Conservation (phyloP, 2,888 invertebrate species). For the Thereva unica region DNA sequence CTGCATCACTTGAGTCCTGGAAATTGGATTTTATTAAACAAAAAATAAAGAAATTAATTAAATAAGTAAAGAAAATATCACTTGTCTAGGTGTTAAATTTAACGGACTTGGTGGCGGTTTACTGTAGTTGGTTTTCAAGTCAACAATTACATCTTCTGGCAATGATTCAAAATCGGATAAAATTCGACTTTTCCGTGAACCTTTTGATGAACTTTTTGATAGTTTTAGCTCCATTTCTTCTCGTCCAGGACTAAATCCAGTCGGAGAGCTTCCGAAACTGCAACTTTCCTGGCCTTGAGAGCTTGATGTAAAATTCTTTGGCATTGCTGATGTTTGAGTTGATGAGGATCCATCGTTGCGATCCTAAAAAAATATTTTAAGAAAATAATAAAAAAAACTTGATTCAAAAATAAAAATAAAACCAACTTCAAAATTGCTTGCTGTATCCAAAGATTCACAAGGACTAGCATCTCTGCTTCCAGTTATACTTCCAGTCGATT, state of each 20-base stretch:
- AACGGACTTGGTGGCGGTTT: conserved; percentile 55
- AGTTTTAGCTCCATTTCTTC: conserved; percentile 40
- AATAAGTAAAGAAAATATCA: conserved; percentile 38
- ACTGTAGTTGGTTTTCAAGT: conserved; percentile 48
- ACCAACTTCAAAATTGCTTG: conserved; percentile 37
- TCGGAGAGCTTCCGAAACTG: conserved; percentile 38
- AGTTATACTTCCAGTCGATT: conserved; percentile 41
- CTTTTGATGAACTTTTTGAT: conserved; percentile 40
- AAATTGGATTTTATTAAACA: neutral
- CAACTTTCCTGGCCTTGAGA: conserved; percentile 15
- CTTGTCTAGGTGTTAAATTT: conserved; percentile 52
- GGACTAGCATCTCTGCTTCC: conserved; percentile 44
- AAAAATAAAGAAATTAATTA: neutral
- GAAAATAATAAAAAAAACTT: neutral
- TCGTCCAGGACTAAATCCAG: conserved; percentile 11
- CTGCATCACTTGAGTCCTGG: conserved; percentile 54
- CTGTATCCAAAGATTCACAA: conserved; percentile 41
- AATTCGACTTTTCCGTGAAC: conserved; percentile 44
- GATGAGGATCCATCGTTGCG: conserved; percentile 30
- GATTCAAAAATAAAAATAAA: too few species aligned
- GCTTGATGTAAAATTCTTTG: conserved; percentile 29
- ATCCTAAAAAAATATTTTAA: conserved; percentile 23
- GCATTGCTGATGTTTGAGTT: conserved; percentile 36
- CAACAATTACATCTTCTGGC: conserved; percentile 55
- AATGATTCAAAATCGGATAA: conserved; percentile 54